These are phyloP conservation scores for Heteronetta atricapilla DNA, from an alignment of 2,113 vertebrate species.

Conservation along the genomic window DNA sequence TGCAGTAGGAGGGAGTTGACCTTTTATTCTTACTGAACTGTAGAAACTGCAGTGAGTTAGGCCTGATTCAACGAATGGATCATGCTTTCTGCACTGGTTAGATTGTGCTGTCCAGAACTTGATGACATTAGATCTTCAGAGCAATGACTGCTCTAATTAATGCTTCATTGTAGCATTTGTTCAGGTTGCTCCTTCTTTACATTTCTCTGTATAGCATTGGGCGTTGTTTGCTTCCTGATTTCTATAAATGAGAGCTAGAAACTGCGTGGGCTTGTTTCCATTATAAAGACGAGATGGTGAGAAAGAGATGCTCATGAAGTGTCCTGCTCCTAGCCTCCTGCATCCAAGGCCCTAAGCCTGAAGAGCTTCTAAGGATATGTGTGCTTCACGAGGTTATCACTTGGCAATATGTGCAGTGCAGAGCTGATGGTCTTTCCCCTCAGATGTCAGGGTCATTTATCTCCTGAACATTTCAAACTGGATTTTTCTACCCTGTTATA, in stretches of 20 bases:
- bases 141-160: background rate
- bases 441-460: background rate
- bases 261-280: background rate
- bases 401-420: background rate
- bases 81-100: background rate
- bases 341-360: background rate
- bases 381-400: accelerated
- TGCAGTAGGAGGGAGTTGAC: background rate
- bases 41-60: background rate
- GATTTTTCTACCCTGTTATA: background rate
- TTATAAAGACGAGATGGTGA: background rate
- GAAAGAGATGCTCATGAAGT: background rate
- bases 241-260: background rate
- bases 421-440: background rate
- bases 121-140: background rate
- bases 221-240: background rate
- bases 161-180: background rate
- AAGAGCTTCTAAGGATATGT: background rate
- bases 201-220: no score
- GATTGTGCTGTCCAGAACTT: background rate
- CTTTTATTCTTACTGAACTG: background rate
- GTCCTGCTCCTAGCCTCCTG: background rate
- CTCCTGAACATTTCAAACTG: background rate
- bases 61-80: background rate
- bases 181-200: accelerated